Conservation (phyloP, 2,113 vertebrate species). For the Heterotis niloticus region DNA sequence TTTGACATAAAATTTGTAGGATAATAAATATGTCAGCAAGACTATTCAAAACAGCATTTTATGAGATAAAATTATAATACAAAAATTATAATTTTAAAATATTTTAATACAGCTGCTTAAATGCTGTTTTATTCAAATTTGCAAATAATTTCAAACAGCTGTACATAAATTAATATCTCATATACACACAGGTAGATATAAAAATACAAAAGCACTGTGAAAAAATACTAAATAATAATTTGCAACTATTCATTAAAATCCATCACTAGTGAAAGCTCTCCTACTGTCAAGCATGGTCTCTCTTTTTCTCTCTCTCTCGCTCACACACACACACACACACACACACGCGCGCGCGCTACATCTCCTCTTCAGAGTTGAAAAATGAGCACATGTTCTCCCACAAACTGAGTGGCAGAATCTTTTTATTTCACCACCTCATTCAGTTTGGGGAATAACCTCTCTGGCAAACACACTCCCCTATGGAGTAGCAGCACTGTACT, state of each 20-base stretch:
- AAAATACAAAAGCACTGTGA: background rate
- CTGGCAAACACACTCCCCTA: background rate
- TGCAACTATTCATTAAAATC: no score
- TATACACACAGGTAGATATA: background rate
- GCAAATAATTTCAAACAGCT: background rate
- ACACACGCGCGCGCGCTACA: background rate
- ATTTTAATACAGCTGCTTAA: background rate
- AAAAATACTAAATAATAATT: no score
- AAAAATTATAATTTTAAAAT: background rate
- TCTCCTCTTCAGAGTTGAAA: background rate
- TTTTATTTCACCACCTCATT: conserved; percentile 25
- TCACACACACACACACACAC: conserved; percentile 3
- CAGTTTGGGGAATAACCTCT: background rate
- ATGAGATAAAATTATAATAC: background rate
- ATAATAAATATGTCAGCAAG: no score
- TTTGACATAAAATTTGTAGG: no score
- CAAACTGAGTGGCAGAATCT: background rate
- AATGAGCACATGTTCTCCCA: conserved; percentile 11
- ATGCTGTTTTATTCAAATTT: background rate
- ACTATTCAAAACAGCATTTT: no score
- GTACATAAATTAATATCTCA: background rate
- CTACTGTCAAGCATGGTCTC: no score
- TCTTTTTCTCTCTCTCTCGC: no score
- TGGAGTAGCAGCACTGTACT: background rate
- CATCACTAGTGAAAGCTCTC: no score